phyloP scores from a whole-genome alignment of 2,113 vertebrate genomes.

The Muntiacus reevesi region DNA sequence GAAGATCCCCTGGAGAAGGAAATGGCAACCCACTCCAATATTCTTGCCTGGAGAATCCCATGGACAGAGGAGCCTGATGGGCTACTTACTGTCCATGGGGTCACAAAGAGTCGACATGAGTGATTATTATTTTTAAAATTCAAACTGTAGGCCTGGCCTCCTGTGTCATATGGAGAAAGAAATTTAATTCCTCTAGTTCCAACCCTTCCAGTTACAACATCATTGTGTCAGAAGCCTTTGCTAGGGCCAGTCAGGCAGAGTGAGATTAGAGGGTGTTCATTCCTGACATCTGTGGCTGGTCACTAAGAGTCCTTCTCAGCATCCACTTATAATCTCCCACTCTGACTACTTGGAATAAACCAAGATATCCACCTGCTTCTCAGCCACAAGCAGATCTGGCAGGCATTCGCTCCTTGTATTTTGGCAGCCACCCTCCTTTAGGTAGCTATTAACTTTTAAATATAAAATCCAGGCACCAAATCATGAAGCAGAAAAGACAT shows the following conservation, averaged over 20 bases:
- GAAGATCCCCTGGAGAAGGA: neutral
- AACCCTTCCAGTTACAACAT: neutral
- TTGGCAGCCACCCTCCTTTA: slow-evolving; percentile 80
- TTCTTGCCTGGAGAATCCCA: neutral
- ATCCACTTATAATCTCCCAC: neutral
- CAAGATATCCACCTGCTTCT: neutral
- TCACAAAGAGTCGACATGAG: neutral
- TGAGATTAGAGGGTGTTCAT: neutral
- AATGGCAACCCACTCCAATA: neutral
- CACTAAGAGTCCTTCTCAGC: neutral
- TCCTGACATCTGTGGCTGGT: neutral
- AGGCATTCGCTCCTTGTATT: slow-evolving; percentile 62
- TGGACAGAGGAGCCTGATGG: neutral
- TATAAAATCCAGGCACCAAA: slow-evolving; percentile 81
- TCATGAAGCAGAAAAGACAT: slow-evolving; percentile 77
- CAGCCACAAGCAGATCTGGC: slow-evolving; percentile 60
- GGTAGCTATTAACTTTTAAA: slow-evolving; percentile 82
- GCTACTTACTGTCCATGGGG: neutral
- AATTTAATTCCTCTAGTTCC: neutral
- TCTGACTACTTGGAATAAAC: neutral
- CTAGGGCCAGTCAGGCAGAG: neutral
- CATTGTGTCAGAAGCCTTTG: neutral
- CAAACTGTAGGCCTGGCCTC: neutral
- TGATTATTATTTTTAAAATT: neutral
- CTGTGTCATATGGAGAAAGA: neutral